Evolutionary conservation across 2,113 vertebrate genomes (phyloP), one percentile per base, ranked within the genome.

Genomic region (Pelodiscus sinensis): DNA sequence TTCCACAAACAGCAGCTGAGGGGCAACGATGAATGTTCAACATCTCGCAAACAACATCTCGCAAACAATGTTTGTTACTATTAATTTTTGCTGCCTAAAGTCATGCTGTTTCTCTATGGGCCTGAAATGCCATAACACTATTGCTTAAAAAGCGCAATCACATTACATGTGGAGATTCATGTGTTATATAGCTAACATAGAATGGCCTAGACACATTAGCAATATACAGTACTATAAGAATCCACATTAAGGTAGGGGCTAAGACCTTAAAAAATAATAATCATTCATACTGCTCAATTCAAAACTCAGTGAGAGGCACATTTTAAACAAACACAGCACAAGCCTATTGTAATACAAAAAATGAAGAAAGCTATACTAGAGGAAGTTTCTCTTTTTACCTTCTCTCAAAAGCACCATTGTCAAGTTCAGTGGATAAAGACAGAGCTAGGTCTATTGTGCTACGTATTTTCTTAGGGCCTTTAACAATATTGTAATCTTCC

Each of bases 11-110:
- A 87, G 78, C 62, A 91, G 44, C 51, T 91, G 95, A 95, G 92
- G 95, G 95, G 96, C 95, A 92, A 84, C 94, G 89, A 97, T 96
- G 96, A 97, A 97, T 94, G 93, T 95, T 95, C 87, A 94, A 91
- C 93, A 95, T 96, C 96, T 97, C 96, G n/a, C n/a, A 96, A 97
- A 96, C 82, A 96, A 96, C 96, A 77, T 88, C 91, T 94, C 91
- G 91, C 93, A 96, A 97, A 97, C 89, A 96, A 96, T 96, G 91
- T 91, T 95, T 96, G 95, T 93, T 93, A 96, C 87, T 84, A 93
- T 94, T 97, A 95, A 96, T 96, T 96, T 96, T 96, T 97, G 84
- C 93, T 94, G 96, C 96, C 95, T 95, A 82, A 96, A 96, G 95
- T 80, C 89, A 95, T 8, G 24, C 82, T 95, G 95, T 96, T 94